Base-by-base conservation (phyloP, 2,888 invertebrate genomes). In the Flexamia atlantica region DNA sequence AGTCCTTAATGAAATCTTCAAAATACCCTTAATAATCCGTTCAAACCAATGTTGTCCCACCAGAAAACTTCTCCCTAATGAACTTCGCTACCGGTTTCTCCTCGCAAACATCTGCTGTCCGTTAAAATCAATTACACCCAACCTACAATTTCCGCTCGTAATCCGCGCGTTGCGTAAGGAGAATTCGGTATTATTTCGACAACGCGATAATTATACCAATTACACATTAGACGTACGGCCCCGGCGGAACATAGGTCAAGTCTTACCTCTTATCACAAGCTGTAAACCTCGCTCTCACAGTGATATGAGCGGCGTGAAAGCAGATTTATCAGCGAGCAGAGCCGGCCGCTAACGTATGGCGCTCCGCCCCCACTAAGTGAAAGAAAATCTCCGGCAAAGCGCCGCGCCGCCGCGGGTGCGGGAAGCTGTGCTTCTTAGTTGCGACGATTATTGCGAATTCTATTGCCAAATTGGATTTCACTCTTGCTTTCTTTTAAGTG, bases 361-460 rank as follows among this genome's bases (percentile, higher is more conserved):
- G 74, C 50, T 46, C 42, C 74, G 74, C 74, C 74, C 74, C 50
- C 46, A 36, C 74, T 76, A 76, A 76, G 74, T 76, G 74, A 76
- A 76, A 76, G 74, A 76, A 76, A 72, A 42, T 14, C 3, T 5
- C 32, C 28, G 7, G 5, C 28, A 30, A 30, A 12, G 23, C 5
- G 1, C 57, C 57, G 68, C 28, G 14, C 68, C 30, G 30, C 68
- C 7, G 1, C 30, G 23, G 57, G 23, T 46, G 68, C 40, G 72
- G 68, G 68, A 68, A 68, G 68, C 25, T 25, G 57, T 25, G 57
- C 57, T 57, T 57, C 57, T 64, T 64, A 64, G 23, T 70, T 70
- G 40, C 70, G n/a, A 30, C 68, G 40, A 40, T 70, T 40, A 70
- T 70, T 36, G 70, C 70, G 40, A 36, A 70, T 70, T 70, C 36